These are phyloP conservation scores for Oconnorella tubifera DNA, from an alignment of 2,888 invertebrate species.

Conservation along the genomic window DNA sequence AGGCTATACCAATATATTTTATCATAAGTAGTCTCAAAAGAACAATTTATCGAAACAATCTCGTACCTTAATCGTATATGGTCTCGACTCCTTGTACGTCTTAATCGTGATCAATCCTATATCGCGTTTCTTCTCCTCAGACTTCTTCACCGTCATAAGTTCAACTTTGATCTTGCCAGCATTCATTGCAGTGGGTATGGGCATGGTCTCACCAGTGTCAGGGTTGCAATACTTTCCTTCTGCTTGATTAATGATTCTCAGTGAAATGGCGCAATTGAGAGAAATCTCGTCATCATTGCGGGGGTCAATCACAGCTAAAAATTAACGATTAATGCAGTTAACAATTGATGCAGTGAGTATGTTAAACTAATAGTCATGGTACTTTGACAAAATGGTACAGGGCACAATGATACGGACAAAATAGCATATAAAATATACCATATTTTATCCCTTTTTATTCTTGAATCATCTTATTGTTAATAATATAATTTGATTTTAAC, in stretches of 20 bases:
- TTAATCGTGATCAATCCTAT: conserved; percentile 52
- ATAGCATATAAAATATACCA: neutral
- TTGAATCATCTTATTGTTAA: too few relatives aligned
- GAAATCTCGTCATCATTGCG: conserved; percentile 29
- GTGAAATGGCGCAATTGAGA: conserved; percentile 29
- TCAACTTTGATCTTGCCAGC: conserved; percentile 44
- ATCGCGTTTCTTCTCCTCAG: conserved; percentile 48
- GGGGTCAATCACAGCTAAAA: conserved; percentile 31
- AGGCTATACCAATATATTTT: too few relatives aligned
- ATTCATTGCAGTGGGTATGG: conserved; percentile 50
- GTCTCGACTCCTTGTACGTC: conserved; percentile 43
- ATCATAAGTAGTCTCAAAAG: too few relatives aligned
- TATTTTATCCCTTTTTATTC: too few relatives aligned
- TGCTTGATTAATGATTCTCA: conserved; percentile 32
- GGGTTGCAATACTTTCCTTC: conserved; percentile 33
- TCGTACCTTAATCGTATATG: conserved; percentile 38
- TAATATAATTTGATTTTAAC: too few relatives aligned
- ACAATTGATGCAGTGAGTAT: too few relatives aligned
- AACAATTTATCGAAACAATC: too few relatives aligned
- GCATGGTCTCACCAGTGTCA: conserved; percentile 29
- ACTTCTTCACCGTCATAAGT: conserved; percentile 44
- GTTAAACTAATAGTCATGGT: too few relatives aligned
- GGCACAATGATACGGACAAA: neutral
- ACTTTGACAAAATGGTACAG: too few relatives aligned
- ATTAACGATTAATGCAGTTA: too few relatives aligned